A percentile compares a stretch with the other conserved stretches of the same genome.
Conservation (phyloP, 1,140 invertebrate species). For the Oncopodura yosiiana region DNA sequence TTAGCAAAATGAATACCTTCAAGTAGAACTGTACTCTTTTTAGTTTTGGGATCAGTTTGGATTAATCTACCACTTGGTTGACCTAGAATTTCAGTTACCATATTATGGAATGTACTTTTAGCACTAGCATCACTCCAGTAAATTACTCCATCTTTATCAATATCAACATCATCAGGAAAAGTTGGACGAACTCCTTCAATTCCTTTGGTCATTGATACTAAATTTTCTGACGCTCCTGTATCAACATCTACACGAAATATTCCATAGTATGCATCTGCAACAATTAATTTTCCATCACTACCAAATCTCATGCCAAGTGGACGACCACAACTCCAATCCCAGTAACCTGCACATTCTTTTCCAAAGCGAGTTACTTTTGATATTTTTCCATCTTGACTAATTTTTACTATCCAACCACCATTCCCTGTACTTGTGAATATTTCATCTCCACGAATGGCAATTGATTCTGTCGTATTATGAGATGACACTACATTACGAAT, state of each 20-base stretch:
- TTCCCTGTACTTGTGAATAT: constrained; percentile 35
- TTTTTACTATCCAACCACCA: constrained; percentile 32
- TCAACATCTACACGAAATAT: constrained; percentile 43
- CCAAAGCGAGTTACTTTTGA: constrained; percentile 38
- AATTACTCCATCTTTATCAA: constrained; percentile 41
- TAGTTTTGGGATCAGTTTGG: constrained; percentile 40
- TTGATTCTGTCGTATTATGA: too few relatives aligned
- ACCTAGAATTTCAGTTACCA: constrained; percentile 38
- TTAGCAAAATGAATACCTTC: constrained; percentile 43
- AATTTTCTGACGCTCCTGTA: constrained; percentile 38
- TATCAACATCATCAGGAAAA: constrained; percentile 42
- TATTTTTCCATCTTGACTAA: constrained; percentile 26
- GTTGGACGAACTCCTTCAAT: constrained; percentile 38
- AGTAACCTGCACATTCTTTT: constrained; percentile 40
- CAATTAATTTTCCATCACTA: constrained; percentile 42
- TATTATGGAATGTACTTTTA: constrained; percentile 39
- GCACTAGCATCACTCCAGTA: constrained; percentile 42
- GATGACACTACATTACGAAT: too few relatives aligned
- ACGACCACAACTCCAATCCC: constrained; percentile 42
- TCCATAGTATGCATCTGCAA: constrained; percentile 44
- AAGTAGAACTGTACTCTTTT: constrained; percentile 37
- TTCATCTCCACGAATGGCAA: constrained; percentile 22
- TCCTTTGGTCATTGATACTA: constrained; percentile 36
- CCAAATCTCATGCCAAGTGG: constrained; percentile 45
- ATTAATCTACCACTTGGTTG: constrained; percentile 42